phyloP scores from a whole-genome alignment of 2,113 vertebrate genomes.

The Leptodactylus fuscus region DNA sequence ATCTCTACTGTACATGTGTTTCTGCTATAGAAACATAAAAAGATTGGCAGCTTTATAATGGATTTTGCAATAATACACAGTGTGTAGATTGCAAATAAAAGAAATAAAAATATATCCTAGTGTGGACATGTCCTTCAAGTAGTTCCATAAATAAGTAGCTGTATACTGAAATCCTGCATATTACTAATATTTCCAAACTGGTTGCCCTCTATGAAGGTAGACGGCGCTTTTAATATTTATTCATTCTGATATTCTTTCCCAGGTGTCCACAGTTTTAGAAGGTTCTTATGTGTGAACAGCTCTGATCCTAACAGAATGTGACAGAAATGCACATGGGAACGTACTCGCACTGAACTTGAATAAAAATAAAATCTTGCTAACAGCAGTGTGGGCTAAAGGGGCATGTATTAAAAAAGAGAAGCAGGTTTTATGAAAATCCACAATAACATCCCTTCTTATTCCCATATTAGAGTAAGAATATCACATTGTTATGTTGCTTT shows the following conservation, averaged over 20 bases:
- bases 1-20: too few relatives aligned
- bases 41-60: too few relatives aligned
- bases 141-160: too few relatives aligned
- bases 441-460: not conserved
- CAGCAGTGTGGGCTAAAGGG: not conserved
- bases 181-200: not conserved
- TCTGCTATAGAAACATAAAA: too few relatives aligned
- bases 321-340: constrained; percentile 1
- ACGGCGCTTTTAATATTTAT: not conserved
- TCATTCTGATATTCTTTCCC: not conserved
- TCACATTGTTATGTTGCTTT: too few relatives aligned
- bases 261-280: not conserved
- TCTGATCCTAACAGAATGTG: not conserved
- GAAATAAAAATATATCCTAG: too few relatives aligned
- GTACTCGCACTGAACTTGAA: not conserved
- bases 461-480: not conserved
- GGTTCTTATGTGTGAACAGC: not conserved
- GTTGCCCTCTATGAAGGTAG: not conserved
- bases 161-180: not conserved
- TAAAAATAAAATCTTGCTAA: constrained; percentile 23
- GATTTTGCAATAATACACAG: too few relatives aligned
- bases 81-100: too few relatives aligned
- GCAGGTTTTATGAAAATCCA: not conserved
- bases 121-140: too few relatives aligned
- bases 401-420: not conserved